Conservation (phyloP, 2,888 invertebrate species). For the Lepidonotus clava region DNA sequence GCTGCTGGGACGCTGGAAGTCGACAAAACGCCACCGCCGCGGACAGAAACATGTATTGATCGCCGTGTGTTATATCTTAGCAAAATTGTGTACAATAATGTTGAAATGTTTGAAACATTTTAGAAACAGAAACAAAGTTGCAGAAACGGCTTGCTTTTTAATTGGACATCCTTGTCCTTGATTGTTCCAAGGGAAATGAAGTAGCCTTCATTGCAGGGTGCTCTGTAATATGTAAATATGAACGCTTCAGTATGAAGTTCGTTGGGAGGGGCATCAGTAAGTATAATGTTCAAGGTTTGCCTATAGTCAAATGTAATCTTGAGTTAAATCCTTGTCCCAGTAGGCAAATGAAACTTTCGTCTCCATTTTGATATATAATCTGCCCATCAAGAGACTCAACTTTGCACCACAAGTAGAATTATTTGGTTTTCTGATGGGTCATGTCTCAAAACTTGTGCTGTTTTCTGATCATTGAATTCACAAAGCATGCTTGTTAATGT, state of each 20-base stretch:
- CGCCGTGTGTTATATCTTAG: too few species aligned
- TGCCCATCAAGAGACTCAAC: not conserved
- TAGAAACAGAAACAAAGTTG: not conserved
- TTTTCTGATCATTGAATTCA: not conserved
- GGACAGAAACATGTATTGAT: not conserved
- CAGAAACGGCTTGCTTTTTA: not conserved
- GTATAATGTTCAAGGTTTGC: too few species aligned
- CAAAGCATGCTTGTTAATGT: not conserved
- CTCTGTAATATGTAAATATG: too few species aligned
- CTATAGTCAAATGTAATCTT: not conserved
- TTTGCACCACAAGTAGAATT: not conserved
- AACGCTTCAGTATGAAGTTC: too few species aligned
- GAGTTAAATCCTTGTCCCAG: not conserved
- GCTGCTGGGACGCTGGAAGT: constrained; percentile 22
- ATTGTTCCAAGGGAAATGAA: not conserved
- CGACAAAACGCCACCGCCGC: not conserved
- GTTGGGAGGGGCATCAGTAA: too few species aligned
- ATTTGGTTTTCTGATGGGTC: not conserved
- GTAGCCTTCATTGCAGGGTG: not conserved
- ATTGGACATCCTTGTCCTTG: not conserved
- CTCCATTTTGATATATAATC: not conserved
- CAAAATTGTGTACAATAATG: too few species aligned
- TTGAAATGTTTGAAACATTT: too few species aligned
- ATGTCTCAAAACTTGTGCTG: not conserved
- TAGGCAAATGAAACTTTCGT: not conserved